Conservation (phyloP, 2,113 vertebrate species). For the Herpetotheres cachinnans region DNA sequence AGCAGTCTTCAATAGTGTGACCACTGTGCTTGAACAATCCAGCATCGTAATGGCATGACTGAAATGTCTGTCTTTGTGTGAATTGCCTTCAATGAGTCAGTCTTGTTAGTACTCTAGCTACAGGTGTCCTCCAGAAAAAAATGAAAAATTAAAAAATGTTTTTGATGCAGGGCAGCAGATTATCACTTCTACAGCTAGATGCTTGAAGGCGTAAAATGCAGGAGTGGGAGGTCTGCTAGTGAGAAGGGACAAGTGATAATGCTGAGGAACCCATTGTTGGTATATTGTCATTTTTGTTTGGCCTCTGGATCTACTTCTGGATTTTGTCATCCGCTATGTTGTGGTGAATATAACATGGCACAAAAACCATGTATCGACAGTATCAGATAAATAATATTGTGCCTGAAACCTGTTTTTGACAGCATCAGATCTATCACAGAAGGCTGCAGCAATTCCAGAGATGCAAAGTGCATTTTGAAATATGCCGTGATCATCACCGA, state of each 20-base stretch:
- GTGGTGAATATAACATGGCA: not conserved
- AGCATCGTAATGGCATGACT: not conserved
- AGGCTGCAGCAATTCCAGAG: not conserved
- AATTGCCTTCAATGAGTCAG: not conserved
- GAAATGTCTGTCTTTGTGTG: not conserved
- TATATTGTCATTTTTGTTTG: not conserved
- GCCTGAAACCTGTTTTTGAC: not conserved
- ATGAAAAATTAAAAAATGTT: no score
- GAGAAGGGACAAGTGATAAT: not conserved
- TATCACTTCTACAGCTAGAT: not conserved
- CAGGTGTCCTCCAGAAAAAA: not conserved
- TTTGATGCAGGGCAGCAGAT: not conserved
- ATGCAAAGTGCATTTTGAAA: not conserved
- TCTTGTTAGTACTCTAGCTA: not conserved
- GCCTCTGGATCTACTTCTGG: not conserved
- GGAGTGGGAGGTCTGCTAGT: not conserved
- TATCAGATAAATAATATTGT: not conserved
- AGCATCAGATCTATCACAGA: not conserved
- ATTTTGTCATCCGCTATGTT: not conserved
- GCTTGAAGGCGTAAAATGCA: not conserved
- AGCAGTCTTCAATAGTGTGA: not conserved
- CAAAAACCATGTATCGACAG: not conserved
- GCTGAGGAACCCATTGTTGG: not conserved
- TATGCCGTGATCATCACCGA: fast-evolving
- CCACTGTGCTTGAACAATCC: not conserved